These are phyloP conservation scores for Dioctria linearis DNA, from an alignment of 2,888 invertebrate genomes.

Conservation along the genomic window DNA sequence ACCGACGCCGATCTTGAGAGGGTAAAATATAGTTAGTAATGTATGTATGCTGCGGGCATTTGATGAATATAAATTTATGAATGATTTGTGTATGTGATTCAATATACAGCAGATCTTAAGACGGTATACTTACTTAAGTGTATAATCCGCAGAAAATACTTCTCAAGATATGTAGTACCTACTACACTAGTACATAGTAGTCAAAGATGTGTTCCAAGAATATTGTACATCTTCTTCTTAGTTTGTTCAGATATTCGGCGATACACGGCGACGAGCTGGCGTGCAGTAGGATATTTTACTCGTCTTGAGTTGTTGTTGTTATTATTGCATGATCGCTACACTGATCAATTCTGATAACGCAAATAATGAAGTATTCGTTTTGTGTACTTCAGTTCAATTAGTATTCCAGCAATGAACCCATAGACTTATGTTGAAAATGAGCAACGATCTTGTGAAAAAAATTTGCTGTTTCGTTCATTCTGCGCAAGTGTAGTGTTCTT, in stretches of 20 bases:
- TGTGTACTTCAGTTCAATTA: conserved; percentile 54
- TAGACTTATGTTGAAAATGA: conserved; percentile 43
- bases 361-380: conserved; percentile 47
- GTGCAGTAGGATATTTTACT: conserved; percentile 22
- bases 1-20: too few relatives aligned
- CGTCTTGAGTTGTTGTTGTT: conserved; percentile 36
- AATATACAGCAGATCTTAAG: conserved; percentile 6
- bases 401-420: conserved; percentile 54
- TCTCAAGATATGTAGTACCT: background rate
- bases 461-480: background rate
- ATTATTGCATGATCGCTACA: background rate
- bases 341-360: conserved; percentile 36
- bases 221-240: conserved; percentile 18
- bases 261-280: conserved; percentile 14
- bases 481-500: conserved; percentile 38
- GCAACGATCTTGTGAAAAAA: conserved; percentile 30
- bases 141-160: conserved; percentile 6
- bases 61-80: conserved; percentile 36
- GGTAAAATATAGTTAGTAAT: too few relatives aligned
- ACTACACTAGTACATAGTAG: conserved; percentile 29
- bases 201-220: conserved; percentile 38
- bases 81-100: conserved; percentile 18
- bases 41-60: conserved; percentile 1
- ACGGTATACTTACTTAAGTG: conserved; percentile 2
- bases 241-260: conserved; percentile 34